Base-by-base conservation (phyloP, 2,797 vertebrate species). In the Pantherophis alleghaniensis region DNA sequence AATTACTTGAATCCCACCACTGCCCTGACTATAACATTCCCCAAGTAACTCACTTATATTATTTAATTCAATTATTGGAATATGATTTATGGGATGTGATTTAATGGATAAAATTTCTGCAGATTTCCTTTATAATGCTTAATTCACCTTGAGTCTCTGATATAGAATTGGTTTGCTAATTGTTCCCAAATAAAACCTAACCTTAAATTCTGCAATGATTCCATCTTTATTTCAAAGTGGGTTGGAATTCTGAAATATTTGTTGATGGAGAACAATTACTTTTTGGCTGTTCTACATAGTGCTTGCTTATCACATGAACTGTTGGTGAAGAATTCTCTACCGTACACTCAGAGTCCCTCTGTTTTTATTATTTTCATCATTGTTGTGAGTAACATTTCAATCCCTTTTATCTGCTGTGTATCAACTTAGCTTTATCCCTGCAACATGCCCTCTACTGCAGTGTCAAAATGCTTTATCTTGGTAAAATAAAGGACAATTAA, bases 401-500 rank as follows among this genome's bases (percentile, higher is more conserved):
- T n/a, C 47, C 61, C 69, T 26, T 53, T 61, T 86, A 61, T 55
- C 69, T 86, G 47, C 28, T 89, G 26, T 60, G 37, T 86, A 55
- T 22, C 55, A n/a, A 86, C 13, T 74, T 0, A 2, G 24, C 24
- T 10, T 90, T 47, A 20, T 32, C 63, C 88, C 92, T 57, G 86
- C 2, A 55, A 28, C 42, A 7, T 11, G 0, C 0, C 0, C 92
- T 93, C 63, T 56, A 74, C 20, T 11, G 0, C 26, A 56, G 4
- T 11, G 22, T 93, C 32, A 66, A 28, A 20, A 92, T 90, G 60
- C 63, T 91, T 3, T 18, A 42, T 10, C 56, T 61, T 13, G 37
- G 2, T 1, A 18, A 14, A 88, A 59, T 10, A 2, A 26, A 26
- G 1, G 0, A 2, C 37, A 47, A 16, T 0, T 22, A 28, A 47